These are phyloP conservation scores for Stegana nigrithorax DNA, from an alignment of 2,888 invertebrate species.

Conservation along the genomic window DNA sequence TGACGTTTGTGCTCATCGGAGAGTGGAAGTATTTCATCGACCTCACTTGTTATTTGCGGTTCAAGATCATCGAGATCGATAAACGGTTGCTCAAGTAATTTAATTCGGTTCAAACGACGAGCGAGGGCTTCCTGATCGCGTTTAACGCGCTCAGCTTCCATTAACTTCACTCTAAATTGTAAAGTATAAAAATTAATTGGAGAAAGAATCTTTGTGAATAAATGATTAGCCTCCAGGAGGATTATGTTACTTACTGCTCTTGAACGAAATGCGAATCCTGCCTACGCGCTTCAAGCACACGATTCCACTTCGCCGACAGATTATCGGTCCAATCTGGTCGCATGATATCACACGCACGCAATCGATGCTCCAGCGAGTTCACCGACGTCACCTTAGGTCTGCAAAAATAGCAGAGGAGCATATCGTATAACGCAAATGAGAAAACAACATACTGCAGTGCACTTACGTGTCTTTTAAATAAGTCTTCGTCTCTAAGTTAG, in stretches of 20 bases:
- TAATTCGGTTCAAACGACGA: slow-evolving; percentile 60
- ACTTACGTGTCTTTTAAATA: not conserved
- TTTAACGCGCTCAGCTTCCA: slow-evolving; percentile 64
- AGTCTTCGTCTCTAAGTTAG: not conserved
- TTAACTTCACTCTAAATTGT: slow-evolving; percentile 44
- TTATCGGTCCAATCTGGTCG: slow-evolving; percentile 72
- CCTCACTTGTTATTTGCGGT: not conserved
- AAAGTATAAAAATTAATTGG: not conserved
- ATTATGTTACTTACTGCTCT: not conserved
- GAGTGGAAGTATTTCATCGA: slow-evolving; percentile 70
- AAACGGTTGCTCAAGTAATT: not conserved
- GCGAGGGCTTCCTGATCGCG: slow-evolving; percentile 69
- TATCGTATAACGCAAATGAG: too few species aligned
- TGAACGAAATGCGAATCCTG: not conserved
- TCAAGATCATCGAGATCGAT: not conserved
- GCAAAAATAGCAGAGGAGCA: not conserved
- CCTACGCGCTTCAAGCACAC: slow-evolving; percentile 23
- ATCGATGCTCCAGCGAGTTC: slow-evolving; percentile 73
- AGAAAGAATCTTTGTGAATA: too few species aligned
- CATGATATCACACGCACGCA: slow-evolving; percentile 70
- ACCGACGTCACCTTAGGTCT: slow-evolving; percentile 65
- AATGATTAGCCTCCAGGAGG: too few species aligned
- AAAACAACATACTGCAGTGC: too few species aligned
- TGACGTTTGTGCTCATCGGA: slow-evolving; percentile 75
- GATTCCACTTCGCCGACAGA: slow-evolving; percentile 70